Evolutionary conservation across 2,888 invertebrate genomes (phyloP).

Genomic region (Trisateles emortualis): DNA sequence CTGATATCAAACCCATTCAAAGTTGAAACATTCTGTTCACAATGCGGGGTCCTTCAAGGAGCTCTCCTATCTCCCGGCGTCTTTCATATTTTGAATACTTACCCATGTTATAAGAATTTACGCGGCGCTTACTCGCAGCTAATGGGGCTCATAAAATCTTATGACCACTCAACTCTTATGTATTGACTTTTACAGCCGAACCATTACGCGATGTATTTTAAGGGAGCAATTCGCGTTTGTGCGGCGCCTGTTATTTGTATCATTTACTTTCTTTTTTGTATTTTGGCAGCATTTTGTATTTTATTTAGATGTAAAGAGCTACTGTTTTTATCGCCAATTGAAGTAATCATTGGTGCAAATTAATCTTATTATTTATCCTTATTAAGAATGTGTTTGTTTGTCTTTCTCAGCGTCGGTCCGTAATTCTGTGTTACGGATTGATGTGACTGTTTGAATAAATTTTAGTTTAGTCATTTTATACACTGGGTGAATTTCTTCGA

Average conservation of each 20-base stretch:
- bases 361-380: too few species aligned
- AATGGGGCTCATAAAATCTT: slow-evolving; percentile 84
- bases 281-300: slow-evolving; percentile 10
- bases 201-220: slow-evolving; percentile 55
- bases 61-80: slow-evolving; percentile 49
- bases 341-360: too few species aligned
- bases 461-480: too few species aligned
- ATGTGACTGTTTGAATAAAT: too few species aligned
- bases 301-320: too few species aligned
- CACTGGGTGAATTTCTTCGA: too few species aligned
- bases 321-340: too few species aligned
- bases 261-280: slow-evolving; percentile 39
- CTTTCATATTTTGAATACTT: slow-evolving; percentile 84
- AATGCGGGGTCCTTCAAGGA: slow-evolving; percentile 36
- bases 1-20: background rate
- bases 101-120: slow-evolving; percentile 86
- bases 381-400: too few species aligned
- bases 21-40: slow-evolving; percentile 17
- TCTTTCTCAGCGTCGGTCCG: too few species aligned
- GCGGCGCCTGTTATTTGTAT: slow-evolving; percentile 46
- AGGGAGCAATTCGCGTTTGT: slow-evolving; percentile 55
- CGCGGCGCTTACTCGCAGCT: slow-evolving; percentile 79
- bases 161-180: slow-evolving; percentile 81
- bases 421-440: too few species aligned
- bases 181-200: slow-evolving; percentile 77